Evolutionary conservation across 2,888 invertebrate species (phyloP), one percentile per base, ranked within the genome.

Genomic region (Glaucopsyche alexis): DNA sequence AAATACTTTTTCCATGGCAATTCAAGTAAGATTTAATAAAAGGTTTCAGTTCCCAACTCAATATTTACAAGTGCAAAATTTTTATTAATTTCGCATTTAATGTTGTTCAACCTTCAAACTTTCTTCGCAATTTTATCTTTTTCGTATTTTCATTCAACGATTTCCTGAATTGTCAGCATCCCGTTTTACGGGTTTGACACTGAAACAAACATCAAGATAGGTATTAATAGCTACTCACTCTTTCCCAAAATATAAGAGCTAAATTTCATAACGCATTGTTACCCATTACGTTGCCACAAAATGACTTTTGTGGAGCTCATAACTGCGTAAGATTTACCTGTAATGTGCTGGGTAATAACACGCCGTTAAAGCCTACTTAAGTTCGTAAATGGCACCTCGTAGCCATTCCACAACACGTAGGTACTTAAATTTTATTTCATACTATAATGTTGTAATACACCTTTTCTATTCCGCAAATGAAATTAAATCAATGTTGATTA

Each of bases 401-500:
- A 45, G 67, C 67, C 38, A 67, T 67, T 13, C 16, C 11, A 11
- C 42, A 16, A 45, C 67, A 67, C 67, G 45, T 14, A 67, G 45
- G 45, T 14, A 29, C 11, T 45, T 19, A 11, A 45, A 70, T 47
- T 14, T 70, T 49, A 49, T 49, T 19, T 49, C 14, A 11, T 69
- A 6, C 19, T 47, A 29, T 29, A 16, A 67, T 42, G 42, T 67
- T 60, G 60, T 19, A 9, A 29, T 13, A 29, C 11, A 11, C 8
- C 11, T 6, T 5, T 55, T 19, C 19, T 29, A 38, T 60, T 7
- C 29, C 38, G 2, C 29, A 5, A 60, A 60, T 60, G 6, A 60
- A 47, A 60, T 13, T 60, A 78, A 80, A 81, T 80, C 69, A 75
- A 71, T 50, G 72, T 49, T 69, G 71, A 74, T 72, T 72, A 73